phyloP scores from a whole-genome alignment of 2,113 vertebrate genomes.

The Rhipidura dahli region DNA sequence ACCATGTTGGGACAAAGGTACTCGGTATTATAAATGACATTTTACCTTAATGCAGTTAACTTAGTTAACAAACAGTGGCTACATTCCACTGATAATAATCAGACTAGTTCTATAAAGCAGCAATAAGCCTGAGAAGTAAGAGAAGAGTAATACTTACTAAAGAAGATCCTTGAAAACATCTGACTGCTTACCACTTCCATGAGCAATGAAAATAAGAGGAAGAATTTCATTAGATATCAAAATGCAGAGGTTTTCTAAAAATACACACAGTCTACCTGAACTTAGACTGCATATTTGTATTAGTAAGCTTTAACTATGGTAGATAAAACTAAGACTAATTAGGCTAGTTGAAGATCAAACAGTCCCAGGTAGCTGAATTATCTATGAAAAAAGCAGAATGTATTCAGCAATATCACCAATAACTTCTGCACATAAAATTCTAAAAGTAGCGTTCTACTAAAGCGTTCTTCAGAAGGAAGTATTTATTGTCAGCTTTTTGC shows the following conservation, averaged over 20 bases:
- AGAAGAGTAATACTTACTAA: background rate
- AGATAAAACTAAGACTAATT: constrained; percentile 17
- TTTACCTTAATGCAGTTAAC: background rate
- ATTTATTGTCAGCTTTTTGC: constrained; percentile 65
- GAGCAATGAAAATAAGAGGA: background rate
- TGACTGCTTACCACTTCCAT: background rate
- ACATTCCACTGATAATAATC: background rate
- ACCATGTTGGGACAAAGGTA: background rate
- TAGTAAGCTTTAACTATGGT: background rate
- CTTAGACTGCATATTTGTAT: background rate
- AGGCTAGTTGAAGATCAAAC: constrained; percentile 9
- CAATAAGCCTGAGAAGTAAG: background rate
- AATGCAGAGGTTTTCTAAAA: background rate
- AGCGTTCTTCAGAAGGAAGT: background rate
- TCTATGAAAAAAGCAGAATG: background rate
- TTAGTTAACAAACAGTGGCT: background rate
- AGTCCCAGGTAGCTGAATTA: background rate
- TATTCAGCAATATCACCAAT: background rate
- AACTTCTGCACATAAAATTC: background rate
- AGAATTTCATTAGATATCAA: background rate
- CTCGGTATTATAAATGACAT: background rate
- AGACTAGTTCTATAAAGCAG: background rate
- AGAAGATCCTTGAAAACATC: background rate
- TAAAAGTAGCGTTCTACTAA: background rate
- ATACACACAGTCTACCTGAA: background rate